phyloP scores from a whole-genome alignment of 2,888 invertebrate genomes.

The Nomada ferruginata region DNA sequence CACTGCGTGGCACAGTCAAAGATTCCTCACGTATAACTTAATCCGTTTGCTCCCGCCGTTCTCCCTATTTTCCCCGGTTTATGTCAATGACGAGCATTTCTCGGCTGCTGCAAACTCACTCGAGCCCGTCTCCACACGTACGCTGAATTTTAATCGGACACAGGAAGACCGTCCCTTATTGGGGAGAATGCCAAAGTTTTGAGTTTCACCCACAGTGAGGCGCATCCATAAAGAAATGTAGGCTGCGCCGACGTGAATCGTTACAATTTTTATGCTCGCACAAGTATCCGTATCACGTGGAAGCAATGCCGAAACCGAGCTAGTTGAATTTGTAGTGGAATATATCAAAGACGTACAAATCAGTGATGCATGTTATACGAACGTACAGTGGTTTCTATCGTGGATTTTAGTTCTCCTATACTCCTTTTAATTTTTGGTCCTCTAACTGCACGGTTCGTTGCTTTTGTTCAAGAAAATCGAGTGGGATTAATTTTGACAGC shows the following conservation, averaged over 20 bases:
- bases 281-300: constrained; percentile 36
- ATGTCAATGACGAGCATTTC: constrained; percentile 59
- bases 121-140: constrained; percentile 54
- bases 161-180: constrained; percentile 59
- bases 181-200: constrained; percentile 68
- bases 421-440: too few relatives aligned
- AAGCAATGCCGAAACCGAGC: neutral
- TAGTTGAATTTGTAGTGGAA: constrained; percentile 17
- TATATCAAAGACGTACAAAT: neutral
- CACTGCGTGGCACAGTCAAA: constrained; percentile 36
- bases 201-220: constrained; percentile 62
- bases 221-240: constrained; percentile 64
- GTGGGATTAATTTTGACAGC: too few relatives aligned
- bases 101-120: constrained; percentile 53
- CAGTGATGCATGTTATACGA: too few relatives aligned
- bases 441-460: too few relatives aligned
- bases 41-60: constrained; percentile 53
- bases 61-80: constrained; percentile 52
- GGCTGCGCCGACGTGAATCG: constrained; percentile 49
- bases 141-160: constrained; percentile 72
- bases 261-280: constrained; percentile 65
- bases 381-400: too few relatives aligned
- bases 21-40: constrained; percentile 66
- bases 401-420: too few relatives aligned
- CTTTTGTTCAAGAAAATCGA: too few relatives aligned